Conservation (phyloP, 2,888 invertebrate genomes). For the Apoda limacodes region DNA sequence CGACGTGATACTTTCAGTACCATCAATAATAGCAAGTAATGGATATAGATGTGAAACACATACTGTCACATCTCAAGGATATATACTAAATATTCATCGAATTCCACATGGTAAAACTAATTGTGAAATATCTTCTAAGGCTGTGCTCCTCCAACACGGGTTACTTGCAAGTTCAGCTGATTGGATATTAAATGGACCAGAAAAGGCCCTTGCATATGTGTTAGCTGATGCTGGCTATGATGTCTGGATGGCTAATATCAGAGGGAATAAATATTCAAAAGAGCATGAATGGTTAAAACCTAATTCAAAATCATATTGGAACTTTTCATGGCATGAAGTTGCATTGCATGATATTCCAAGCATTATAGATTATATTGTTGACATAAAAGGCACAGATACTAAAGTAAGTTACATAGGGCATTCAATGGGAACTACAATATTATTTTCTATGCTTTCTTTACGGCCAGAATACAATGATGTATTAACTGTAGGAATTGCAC, state of each 20-base stretch:
- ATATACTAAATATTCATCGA: conserved; percentile 82
- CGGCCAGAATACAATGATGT: conserved; percentile 75
- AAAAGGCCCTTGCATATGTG: conserved; percentile 74
- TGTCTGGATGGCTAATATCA: conserved; percentile 85
- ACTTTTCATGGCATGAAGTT: conserved; percentile 89
- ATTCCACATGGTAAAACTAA: conserved; percentile 70
- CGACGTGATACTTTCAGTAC: conserved; percentile 42
- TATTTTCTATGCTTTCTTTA: conserved; percentile 76
- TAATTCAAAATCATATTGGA: conserved; percentile 76
- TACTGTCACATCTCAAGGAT: conserved; percentile 82
- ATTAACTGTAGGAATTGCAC: conserved; percentile 72
- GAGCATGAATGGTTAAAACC: conserved; percentile 69
- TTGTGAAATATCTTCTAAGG: conserved; percentile 29
- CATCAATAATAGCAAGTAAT: conserved; percentile 51
- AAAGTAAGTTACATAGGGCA: conserved; percentile 83
- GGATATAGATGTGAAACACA: conserved; percentile 81
- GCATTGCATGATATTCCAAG: conserved; percentile 89
- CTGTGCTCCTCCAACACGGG: conserved; percentile 83
- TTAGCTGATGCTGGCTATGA: conserved; percentile 78
- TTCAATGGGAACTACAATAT: conserved; percentile 89
- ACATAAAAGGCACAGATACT: conserved; percentile 34
- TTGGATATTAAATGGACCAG: conserved; percentile 80
- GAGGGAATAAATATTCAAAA: conserved; percentile 82
- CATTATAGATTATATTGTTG: conserved; percentile 74
- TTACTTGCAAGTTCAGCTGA: conserved; percentile 81